Conservation (phyloP, 1,140 invertebrate species). For the Drosophila virilis region DNA sequence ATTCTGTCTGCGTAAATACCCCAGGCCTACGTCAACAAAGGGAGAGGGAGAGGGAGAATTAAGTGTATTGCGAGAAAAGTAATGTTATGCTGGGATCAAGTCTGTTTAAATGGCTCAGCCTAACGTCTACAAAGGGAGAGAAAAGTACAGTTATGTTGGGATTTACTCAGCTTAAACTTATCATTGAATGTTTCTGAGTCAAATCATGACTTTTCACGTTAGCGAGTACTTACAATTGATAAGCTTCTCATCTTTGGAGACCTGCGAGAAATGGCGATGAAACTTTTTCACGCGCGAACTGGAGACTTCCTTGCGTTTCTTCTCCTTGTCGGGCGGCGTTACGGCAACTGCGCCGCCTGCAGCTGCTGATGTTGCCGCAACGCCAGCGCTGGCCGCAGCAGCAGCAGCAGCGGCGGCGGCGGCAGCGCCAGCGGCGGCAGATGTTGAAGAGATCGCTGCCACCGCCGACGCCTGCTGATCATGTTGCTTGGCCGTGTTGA, state of each 20-base stretch:
- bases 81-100: no score
- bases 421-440: slow-evolving; percentile 17
- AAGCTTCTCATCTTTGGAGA: slow-evolving; percentile 90
- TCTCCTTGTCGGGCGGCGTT: slow-evolving; percentile 73
- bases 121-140: background rate
- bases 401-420: slow-evolving; percentile 20
- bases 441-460: slow-evolving; percentile 39
- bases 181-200: no score
- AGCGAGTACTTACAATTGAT: slow-evolving; percentile 88
- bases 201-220: no score
- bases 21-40: background rate
- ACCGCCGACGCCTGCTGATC: slow-evolving; percentile 47
- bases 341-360: slow-evolving; percentile 24
- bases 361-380: slow-evolving; percentile 28
- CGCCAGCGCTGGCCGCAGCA: slow-evolving; percentile 16
- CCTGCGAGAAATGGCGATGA: slow-evolving; percentile 89
- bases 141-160: background rate
- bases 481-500: slow-evolving; percentile 58
- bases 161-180: no score
- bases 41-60: background rate
- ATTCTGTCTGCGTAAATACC: no score
- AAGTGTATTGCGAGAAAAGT: no score
- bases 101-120: no score
- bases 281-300: slow-evolving; percentile 91
- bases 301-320: slow-evolving; percentile 86